A percentile compares a stretch with the other conserved stretches of the same genome.
phyloP scores from a whole-genome alignment of 2,888 invertebrate species.

The Tanypteryx hageni region DNA sequence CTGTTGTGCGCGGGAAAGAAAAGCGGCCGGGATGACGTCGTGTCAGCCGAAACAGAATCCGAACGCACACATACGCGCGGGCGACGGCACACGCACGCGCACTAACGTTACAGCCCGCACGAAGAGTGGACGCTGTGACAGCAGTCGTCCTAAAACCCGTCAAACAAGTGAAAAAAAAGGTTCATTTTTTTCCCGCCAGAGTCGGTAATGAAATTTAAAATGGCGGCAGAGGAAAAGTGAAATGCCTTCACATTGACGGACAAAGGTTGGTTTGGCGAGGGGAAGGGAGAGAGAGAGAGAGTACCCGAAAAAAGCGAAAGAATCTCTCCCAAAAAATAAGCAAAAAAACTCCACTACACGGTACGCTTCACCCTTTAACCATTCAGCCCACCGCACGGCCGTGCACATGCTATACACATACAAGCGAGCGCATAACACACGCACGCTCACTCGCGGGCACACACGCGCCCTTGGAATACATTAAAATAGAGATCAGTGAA shows the following conservation, averaged over 20 bases:
- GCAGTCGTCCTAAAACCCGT: conserved; percentile 35
- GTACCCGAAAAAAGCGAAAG: background rate
- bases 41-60: conserved; percentile 14
- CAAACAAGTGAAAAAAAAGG: background rate
- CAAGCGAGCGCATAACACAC: background rate
- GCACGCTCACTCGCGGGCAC: background rate
- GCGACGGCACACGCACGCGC: background rate
- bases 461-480: conserved; percentile 33
- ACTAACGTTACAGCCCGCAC: background rate
- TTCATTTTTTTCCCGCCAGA: background rate
- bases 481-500: conserved; percentile 53
- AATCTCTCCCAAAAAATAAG: conserved; percentile 1
- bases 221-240: conserved; percentile 57
- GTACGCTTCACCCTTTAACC: conserved; percentile 13
- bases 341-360: background rate
- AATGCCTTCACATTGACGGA: conserved; percentile 51
- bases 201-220: conserved; percentile 60
- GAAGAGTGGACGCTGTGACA: conserved; percentile 46
- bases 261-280: conserved; percentile 24
- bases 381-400: background rate
- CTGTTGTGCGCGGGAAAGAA: background rate
- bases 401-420: conserved; percentile 1
- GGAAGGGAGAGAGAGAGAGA: background rate
- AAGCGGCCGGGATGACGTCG: conserved; percentile 12
- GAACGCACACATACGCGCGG: background rate